Conservation (phyloP, 2,797 vertebrate genomes). For the Myiothlypis chrysogaster region DNA sequence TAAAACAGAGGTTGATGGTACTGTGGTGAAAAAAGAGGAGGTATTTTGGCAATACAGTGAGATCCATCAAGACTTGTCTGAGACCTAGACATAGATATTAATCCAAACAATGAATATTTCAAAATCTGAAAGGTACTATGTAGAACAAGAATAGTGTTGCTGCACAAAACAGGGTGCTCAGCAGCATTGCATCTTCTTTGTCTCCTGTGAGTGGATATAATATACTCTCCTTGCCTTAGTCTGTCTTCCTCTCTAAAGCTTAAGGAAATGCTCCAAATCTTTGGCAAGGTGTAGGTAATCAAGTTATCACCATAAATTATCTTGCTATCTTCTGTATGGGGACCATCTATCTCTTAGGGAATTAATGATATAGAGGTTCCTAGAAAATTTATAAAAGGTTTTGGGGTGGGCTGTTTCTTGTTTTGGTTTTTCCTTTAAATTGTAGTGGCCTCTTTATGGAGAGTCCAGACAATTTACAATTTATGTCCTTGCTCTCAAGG, state of each 20-base stretch:
- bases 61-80: neutral
- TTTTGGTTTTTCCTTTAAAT: neutral
- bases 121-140: neutral
- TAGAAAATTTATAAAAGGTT: neutral
- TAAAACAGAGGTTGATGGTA: neutral
- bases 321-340: neutral
- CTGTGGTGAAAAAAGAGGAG: constrained; percentile 9
- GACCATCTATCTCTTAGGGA: neutral
- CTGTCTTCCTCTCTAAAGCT: neutral
- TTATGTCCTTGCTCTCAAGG: neutral
- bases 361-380: neutral
- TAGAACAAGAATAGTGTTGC: neutral
- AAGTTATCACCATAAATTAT: neutral
- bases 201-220: neutral
- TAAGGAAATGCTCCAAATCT: neutral
- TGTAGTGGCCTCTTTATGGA: neutral
- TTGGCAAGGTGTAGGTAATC: neutral
- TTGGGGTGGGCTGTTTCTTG: neutral
- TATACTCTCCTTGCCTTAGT: neutral
- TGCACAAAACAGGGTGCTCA: neutral
- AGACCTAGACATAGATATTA: neutral
- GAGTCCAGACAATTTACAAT: neutral
- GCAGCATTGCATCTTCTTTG: neutral
- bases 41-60: neutral
- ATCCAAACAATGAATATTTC: constrained; percentile 32